phyloP scores from a whole-genome alignment of 1,140 invertebrate genomes.

The Drosophila nasuta region DNA sequence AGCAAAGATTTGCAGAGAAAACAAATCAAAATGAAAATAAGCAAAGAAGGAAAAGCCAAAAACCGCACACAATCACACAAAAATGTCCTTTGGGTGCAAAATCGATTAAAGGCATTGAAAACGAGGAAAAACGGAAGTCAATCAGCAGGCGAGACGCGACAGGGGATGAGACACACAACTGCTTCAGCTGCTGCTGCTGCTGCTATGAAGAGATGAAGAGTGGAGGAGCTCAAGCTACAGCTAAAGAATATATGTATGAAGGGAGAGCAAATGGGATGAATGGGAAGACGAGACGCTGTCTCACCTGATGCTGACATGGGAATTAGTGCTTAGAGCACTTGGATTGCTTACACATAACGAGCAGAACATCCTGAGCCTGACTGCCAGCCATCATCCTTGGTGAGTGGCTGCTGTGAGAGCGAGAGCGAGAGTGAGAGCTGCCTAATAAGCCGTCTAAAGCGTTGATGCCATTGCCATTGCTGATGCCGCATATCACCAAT shows the following conservation, averaged over 20 bases:
- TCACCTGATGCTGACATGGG: conserved; percentile 67
- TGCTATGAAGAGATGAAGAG: too few species aligned
- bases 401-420: too few species aligned
- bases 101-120: conserved; percentile 76
- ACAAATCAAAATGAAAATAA: conserved; percentile 68
- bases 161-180: background rate
- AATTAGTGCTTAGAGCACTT: conserved; percentile 54
- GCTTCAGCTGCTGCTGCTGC: too few species aligned
- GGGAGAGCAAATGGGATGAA: background rate
- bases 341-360: conserved; percentile 52
- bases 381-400: conserved; percentile 11
- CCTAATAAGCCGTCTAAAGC: conserved; percentile 60
- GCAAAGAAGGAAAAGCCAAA: conserved; percentile 34
- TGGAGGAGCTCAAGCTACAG: too few species aligned
- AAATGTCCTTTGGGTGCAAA: conserved; percentile 83
- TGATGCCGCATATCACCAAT: conserved; percentile 51
- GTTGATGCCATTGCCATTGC: conserved; percentile 13
- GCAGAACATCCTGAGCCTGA: conserved; percentile 14
- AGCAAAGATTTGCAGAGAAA: conserved; percentile 48
- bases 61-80: conserved; percentile 78
- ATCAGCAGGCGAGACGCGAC: conserved; percentile 57
- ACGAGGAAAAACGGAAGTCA: conserved; percentile 73
- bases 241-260: background rate
- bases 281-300: conserved; percentile 28
- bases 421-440: conserved; percentile 9